A percentile compares a stretch with the other conserved stretches of the same genome.
Evolutionary conservation across 2,797 vertebrate species (phyloP).

Genomic region (Hoplostethus atlanticus): DNA sequence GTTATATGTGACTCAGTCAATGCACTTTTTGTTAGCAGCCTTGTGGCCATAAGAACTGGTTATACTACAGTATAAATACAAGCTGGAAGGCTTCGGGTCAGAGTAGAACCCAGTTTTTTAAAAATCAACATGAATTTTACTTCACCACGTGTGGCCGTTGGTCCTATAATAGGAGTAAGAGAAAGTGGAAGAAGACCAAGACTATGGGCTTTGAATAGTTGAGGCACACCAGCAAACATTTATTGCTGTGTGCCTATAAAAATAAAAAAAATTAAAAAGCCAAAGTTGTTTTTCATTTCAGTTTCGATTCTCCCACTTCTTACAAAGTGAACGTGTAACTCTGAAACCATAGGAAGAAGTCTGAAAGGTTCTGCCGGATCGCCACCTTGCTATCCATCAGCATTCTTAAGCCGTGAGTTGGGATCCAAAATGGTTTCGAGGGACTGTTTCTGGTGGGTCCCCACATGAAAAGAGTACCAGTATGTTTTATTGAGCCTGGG

Average conservation of each 20-base stretch:
- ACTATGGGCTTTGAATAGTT: background rate
- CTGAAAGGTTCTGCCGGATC: background rate
- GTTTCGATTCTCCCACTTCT: too few relatives aligned
- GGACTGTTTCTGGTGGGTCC: slow-evolving; percentile 21
- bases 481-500: slow-evolving; percentile 7
- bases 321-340: too few relatives aligned
- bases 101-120: background rate
- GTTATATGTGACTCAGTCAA: slow-evolving; percentile 39
- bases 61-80: slow-evolving; percentile 34
- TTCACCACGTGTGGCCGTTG: background rate
- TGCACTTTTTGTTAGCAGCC: slow-evolving; percentile 34
- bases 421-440: slow-evolving; percentile 8
- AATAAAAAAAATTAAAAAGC: background rate
- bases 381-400: slow-evolving; percentile 26
- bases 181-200: background rate
- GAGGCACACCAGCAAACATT: background rate
- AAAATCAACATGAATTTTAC: slow-evolving; percentile 13
- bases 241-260: background rate
- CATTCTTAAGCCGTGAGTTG: slow-evolving; percentile 37
- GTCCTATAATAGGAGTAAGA: slow-evolving; percentile 5
- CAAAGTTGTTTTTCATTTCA: too few relatives aligned
- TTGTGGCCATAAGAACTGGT: slow-evolving; percentile 10
- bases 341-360: too few relatives aligned
- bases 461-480: slow-evolving; percentile 38
- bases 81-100: slow-evolving; percentile 23